Evolutionary conservation across 2,113 vertebrate genomes (phyloP), one percentile per base, ranked within the genome.

Genomic region (Gavialis gangeticus): DNA sequence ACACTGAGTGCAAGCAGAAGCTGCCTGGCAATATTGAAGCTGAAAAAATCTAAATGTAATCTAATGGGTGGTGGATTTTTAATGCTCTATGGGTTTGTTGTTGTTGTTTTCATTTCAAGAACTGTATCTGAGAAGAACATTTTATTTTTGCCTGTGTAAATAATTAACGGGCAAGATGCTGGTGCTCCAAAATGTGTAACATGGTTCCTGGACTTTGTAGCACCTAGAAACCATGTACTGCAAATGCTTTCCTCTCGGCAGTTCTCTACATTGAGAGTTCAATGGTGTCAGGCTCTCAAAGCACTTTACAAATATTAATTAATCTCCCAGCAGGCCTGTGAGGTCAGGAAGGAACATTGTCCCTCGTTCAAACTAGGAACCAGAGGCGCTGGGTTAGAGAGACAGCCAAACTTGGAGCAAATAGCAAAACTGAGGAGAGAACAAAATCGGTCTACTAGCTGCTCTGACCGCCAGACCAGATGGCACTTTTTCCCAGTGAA

Each of bases 21-120:
- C 78, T 93, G 82, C 94, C 90, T 92, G 89, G 60, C 75, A 57
- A 76, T 82, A 87, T 55, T 19, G 1, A 67, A 81, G 87, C 91
- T 92, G 90, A 91, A 84, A 86, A 75, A 76, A 86, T 10, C 2
- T 7, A 46, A 3, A 5, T 8, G 12, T 22, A 69, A 58, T 24
- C 28, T 79, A 3, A 0, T 34, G 3, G 1, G 37, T 21, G 56
- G 24, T 18, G 57, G 37, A 60, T 16, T 21, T 77, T 57, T 76
- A 28, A 25, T 18, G 12, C 3, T 2, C 10, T 21, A 34, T 34
- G 80, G 63, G 34, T 90, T 62, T 85, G 73, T 56, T 57, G 24
- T 83, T 34, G 64, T 56, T 79, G 55, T n/a, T 1, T 75, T 69
- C 18, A 34, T 69, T 69, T 30, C 66, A 12, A 12, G 66, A 30